Evolutionary conservation across 2,797 vertebrate species (phyloP).

Genomic region (Sebastes nivosus): DNA sequence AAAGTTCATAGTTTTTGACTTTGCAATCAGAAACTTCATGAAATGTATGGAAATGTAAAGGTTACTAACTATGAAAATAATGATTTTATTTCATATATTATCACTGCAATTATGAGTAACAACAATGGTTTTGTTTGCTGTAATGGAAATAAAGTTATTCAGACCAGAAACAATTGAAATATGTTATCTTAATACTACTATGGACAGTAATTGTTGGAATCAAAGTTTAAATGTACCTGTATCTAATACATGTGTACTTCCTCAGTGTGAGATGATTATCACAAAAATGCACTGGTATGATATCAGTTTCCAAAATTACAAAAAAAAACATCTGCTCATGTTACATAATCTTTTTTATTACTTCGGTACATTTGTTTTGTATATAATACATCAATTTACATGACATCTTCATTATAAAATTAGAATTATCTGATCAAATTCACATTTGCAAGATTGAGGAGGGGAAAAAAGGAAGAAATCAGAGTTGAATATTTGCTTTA

Average conservation of each 20-base stretch:
- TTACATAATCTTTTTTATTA: slow-evolving; percentile 73
- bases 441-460: slow-evolving; percentile 75
- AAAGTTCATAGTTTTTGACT: no score
- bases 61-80: background rate
- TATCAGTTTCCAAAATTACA: background rate
- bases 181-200: background rate
- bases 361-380: slow-evolving; percentile 65
- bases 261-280: background rate
- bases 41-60: background rate
- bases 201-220: background rate
- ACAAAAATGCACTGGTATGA: background rate
- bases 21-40: background rate
- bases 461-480: slow-evolving; percentile 1
- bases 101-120: background rate
- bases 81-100: background rate
- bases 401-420: slow-evolving; percentile 79
- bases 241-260: background rate
- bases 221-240: background rate
- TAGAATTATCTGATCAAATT: slow-evolving; percentile 76
- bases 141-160: background rate
- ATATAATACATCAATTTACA: slow-evolving; percentile 77
- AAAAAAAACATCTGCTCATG: slow-evolving; percentile 10
- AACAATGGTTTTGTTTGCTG: background rate
- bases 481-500: background rate
- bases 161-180: background rate